A percentile compares a stretch with the other conserved stretches of the same genome.
phyloP scores from a whole-genome alignment of 2,113 vertebrate genomes.

The Eudyptes chrysolophus region DNA sequence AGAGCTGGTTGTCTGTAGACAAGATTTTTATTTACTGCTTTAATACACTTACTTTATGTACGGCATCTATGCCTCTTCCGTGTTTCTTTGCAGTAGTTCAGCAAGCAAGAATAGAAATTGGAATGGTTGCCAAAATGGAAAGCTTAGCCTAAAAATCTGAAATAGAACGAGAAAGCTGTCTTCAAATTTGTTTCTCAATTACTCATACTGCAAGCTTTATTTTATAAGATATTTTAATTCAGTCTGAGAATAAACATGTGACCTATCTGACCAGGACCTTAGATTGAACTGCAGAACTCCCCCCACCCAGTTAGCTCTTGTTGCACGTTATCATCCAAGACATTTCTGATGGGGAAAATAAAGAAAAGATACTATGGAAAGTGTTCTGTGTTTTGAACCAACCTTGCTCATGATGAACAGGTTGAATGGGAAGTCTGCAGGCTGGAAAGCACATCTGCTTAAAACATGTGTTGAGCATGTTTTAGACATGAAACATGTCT shows the following conservation, averaged over 20 bases:
- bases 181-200: background rate
- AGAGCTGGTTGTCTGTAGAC: background rate
- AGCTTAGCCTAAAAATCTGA: background rate
- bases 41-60: background rate
- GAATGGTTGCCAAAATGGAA: background rate
- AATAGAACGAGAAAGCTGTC: background rate
- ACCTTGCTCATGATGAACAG: background rate
- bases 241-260: background rate
- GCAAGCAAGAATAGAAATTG: background rate
- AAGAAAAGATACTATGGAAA: background rate
- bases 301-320: background rate
- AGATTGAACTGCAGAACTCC: background rate
- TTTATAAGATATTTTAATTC: background rate
- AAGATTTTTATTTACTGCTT: background rate
- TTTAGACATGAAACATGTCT: background rate
- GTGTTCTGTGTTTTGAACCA: background rate
- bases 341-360: background rate
- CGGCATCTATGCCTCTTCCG: background rate
- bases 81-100: background rate
- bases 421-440: background rate
- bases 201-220: background rate
- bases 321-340: background rate
- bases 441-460: constrained; percentile 19
- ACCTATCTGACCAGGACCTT: background rate
- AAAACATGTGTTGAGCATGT: background rate